Evolutionary conservation across 1,140 invertebrate species (phyloP).

Genomic region (Drosophila funebris): DNA sequence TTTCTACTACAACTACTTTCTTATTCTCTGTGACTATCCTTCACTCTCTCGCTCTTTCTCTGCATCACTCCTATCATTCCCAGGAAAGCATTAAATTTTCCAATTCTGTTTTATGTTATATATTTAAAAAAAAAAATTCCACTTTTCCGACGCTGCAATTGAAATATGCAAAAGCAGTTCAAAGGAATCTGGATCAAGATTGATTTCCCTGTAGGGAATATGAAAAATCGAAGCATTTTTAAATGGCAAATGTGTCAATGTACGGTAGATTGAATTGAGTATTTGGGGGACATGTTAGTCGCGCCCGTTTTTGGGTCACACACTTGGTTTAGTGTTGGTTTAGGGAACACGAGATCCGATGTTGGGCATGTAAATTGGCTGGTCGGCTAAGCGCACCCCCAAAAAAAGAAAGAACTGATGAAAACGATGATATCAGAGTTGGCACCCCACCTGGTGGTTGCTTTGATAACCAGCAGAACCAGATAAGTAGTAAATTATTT

Average conservation of each 20-base stretch:
- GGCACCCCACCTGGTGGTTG: conserved; percentile 40
- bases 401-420: neutral
- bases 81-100: neutral
- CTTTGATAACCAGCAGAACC: conserved; percentile 51
- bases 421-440: conserved; percentile 39
- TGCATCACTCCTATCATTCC: too few relatives aligned
- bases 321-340: conserved; percentile 25
- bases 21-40: too few relatives aligned
- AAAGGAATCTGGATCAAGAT: neutral
- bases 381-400: conserved; percentile 30
- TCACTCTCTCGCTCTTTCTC: too few relatives aligned
- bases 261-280: conserved; percentile 7
- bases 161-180: neutral
- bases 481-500: conserved; percentile 76
- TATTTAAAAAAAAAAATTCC: too few relatives aligned
- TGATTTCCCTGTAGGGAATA: neutral
- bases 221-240: conserved; percentile 2
- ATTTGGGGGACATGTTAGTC: conserved; percentile 3
- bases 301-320: conserved; percentile 37
- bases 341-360: conserved; percentile 24
- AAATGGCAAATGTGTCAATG: conserved; percentile 30
- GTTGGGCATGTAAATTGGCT: conserved; percentile 40
- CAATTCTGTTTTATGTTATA: neutral
- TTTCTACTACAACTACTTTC: too few relatives aligned
- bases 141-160: neutral